Evolutionary conservation across 1,140 invertebrate genomes (phyloP).

Genomic region (Drosophila obscura): DNA sequence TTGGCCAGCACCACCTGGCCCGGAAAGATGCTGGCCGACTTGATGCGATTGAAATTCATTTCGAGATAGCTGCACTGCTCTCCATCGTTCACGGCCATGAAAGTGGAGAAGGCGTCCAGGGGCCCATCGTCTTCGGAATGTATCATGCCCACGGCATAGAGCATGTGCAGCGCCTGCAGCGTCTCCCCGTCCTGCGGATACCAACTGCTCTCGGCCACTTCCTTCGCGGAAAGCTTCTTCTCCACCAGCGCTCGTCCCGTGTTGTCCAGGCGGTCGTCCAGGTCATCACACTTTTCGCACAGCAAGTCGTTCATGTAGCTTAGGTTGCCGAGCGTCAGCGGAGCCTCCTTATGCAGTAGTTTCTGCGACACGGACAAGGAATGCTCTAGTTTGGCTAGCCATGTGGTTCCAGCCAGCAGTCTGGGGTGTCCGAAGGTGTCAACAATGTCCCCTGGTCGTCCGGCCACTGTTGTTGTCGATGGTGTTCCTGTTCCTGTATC

Average conservation of each 20-base stretch:
- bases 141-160: conserved; percentile 87
- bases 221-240: conserved; percentile 58
- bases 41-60: conserved; percentile 87
- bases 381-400: conserved; percentile 58
- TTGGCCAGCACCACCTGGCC: conserved; percentile 92
- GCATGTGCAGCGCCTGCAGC: conserved; percentile 50
- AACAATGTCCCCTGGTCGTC: conserved; percentile 58
- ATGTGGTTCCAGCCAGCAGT: conserved; percentile 39
- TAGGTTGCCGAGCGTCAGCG: conserved; percentile 49
- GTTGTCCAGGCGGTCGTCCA: conserved; percentile 55
- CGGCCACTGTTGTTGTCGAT: conserved; percentile 3
- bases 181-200: conserved; percentile 65
- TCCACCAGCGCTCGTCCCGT: conserved; percentile 54
- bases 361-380: conserved; percentile 49
- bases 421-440: conserved; percentile 71
- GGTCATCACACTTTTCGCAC: conserved; percentile 52
- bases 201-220: conserved; percentile 59
- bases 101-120: conserved; percentile 88
- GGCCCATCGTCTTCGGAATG: conserved; percentile 89
- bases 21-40: conserved; percentile 91
- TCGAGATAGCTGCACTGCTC: conserved; percentile 82
- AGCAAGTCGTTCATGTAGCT: conserved; percentile 69
- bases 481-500: background rate
- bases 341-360: conserved; percentile 46
- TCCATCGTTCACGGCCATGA: conserved; percentile 88